These are phyloP conservation scores for Salvelinus fontinalis DNA, from an alignment of 2,113 vertebrate species.

Conservation along the genomic window DNA sequence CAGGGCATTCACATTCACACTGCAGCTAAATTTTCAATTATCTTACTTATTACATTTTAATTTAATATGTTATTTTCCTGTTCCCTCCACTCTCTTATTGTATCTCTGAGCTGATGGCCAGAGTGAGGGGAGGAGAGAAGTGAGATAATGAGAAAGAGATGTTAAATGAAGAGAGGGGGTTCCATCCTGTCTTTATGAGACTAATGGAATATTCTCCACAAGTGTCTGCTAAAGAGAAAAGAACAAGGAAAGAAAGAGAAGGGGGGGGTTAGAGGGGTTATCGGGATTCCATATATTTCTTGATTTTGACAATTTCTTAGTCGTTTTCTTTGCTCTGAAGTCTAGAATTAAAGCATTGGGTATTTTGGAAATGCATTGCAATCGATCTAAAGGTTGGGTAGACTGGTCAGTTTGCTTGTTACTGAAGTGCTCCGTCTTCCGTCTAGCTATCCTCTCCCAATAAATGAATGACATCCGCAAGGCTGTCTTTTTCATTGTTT, in stretches of 20 bases:
- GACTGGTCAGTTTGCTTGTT: conserved; percentile 9
- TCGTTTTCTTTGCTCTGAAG: background rate
- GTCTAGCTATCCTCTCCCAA: no score
- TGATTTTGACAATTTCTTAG: background rate
- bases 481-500: conserved; percentile 5
- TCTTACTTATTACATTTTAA: conserved; percentile 20
- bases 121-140: background rate
- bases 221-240: background rate
- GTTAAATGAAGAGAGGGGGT: conserved; percentile 37
- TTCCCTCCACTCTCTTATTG: background rate
- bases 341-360: background rate
- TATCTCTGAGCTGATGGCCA: background rate
- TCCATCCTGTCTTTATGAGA: conserved; percentile 23
- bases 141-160: conserved; percentile 5
- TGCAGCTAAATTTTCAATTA: conserved; percentile 41
- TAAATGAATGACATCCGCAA: background rate
- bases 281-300: background rate
- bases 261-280: no score
- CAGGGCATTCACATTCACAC: conserved; percentile 13
- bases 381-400: conserved; percentile 17
- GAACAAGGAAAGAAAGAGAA: background rate
- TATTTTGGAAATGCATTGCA: background rate
- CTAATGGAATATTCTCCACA: conserved; percentile 25
- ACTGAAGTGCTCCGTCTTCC: background rate
- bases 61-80: background rate